These are phyloP conservation scores for Lindbergichthys nudifrons DNA, from an alignment of 2,797 vertebrate genomes.

Conservation along the genomic window DNA sequence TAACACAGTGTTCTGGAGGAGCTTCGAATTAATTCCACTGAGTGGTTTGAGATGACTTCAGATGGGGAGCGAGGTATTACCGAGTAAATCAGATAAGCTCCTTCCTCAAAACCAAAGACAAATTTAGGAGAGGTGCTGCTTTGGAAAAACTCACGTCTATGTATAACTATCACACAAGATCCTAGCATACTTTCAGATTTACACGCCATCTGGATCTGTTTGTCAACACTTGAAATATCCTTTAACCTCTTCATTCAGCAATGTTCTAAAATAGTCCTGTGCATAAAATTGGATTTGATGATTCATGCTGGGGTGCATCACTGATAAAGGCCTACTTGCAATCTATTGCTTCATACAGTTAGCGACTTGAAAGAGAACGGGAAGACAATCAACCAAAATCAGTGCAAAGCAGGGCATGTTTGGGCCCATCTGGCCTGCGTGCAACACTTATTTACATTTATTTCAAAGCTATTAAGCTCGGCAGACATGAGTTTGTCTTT, in stretches of 20 bases:
- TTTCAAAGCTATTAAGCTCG: constrained; percentile 57
- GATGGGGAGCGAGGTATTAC: constrained; percentile 28
- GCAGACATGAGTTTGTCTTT: constrained; percentile 42
- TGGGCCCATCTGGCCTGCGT: constrained; percentile 75
- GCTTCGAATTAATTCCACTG: constrained; percentile 29
- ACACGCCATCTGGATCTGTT: constrained; percentile 39
- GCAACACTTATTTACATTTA: constrained; percentile 68
- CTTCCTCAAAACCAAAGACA: constrained; percentile 51
- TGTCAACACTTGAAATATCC: constrained; percentile 39
- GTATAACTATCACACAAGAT: constrained; percentile 29
- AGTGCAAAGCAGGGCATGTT: constrained; percentile 64
- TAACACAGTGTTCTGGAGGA: constrained; percentile 22
- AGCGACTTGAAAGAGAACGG: constrained; percentile 12
- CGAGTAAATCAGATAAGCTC: constrained; percentile 48
- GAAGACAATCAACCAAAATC: constrained; percentile 45
- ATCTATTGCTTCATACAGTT: constrained; percentile 9
- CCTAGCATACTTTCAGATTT: constrained; percentile 18
- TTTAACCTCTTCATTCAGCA: constrained; percentile 18
- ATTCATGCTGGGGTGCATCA: constrained; percentile 32
- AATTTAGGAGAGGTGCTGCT: constrained; percentile 34
- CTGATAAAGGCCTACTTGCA: constrained; percentile 18
- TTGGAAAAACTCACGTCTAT: constrained; percentile 31
- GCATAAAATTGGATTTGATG: constrained; percentile 57
- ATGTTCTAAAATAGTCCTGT: constrained; percentile 56
- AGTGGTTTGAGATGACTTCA: constrained; percentile 48